Conservation (phyloP, 1,140 invertebrate species). For the Hycleus phaleratus region DNA sequence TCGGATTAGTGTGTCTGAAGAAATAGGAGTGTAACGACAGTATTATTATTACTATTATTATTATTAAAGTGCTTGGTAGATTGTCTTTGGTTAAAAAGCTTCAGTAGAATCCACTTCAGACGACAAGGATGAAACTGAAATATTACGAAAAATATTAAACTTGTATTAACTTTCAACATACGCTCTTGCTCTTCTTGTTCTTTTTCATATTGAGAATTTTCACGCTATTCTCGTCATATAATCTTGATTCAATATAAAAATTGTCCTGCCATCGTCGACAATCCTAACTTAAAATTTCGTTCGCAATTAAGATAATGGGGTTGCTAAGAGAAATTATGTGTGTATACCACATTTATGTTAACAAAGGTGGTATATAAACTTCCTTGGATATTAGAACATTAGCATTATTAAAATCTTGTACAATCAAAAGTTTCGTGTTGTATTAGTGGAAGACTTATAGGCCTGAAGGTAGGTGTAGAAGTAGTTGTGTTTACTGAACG, state of each 20-base stretch:
- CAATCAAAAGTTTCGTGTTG: background rate
- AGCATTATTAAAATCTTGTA: constrained; percentile 12
- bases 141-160: constrained; percentile 10
- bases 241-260: no score
- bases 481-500: constrained; percentile 12
- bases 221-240: no score
- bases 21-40: no score
- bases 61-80: background rate
- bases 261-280: no score
- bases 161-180: constrained; percentile 7
- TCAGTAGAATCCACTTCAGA: background rate
- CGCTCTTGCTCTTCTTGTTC: no score
- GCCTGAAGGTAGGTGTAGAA: background rate
- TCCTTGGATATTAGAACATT: background rate
- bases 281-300: no score
- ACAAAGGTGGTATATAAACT: no score
- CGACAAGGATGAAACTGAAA: constrained; percentile 10
- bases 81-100: constrained; percentile 5
- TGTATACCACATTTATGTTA: no score
- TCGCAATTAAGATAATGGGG: no score
- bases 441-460: constrained; percentile 7
- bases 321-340: no score
- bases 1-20: constrained; percentile 4
- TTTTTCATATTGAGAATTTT: no score
- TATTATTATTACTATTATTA: background rate